These are phyloP conservation scores for Grammomys surdaster DNA, from an alignment of 2,113 vertebrate genomes.

Conservation along the genomic window DNA sequence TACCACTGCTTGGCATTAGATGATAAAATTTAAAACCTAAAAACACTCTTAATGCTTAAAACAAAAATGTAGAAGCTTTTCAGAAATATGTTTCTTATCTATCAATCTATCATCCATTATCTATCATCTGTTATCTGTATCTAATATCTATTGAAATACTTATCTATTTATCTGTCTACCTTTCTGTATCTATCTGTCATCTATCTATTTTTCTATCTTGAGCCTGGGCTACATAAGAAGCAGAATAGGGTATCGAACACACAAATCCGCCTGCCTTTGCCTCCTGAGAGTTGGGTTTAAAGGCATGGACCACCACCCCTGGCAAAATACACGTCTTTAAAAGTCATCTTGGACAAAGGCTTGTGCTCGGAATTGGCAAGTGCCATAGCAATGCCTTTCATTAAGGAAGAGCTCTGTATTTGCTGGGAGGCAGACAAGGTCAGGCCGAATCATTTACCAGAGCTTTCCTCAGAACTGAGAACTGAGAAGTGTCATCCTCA, in stretches of 20 bases:
- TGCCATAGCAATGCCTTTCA: neutral
- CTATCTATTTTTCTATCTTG: neutral
- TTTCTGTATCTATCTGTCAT: too few relatives aligned
- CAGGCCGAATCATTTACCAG: neutral
- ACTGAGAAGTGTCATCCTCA: neutral
- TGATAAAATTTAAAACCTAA: too few relatives aligned
- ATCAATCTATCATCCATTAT: too few relatives aligned
- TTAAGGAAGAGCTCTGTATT: neutral
- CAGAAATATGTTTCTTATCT: too few relatives aligned
- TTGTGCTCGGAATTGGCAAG: neutral
- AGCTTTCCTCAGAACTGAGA: conserved; percentile 18
- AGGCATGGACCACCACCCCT: neutral
- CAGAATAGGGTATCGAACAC: neutral
- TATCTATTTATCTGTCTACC: too few relatives aligned
- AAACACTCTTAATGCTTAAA: too few relatives aligned
- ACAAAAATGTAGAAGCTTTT: too few relatives aligned
- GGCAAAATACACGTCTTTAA: neutral
- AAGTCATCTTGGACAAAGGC: neutral
- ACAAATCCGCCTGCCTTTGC: neutral
- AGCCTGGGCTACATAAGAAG: too few relatives aligned
- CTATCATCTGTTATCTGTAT: too few relatives aligned
- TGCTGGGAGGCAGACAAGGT: neutral
- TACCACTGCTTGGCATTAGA: too few relatives aligned
- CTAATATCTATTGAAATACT: too few relatives aligned
- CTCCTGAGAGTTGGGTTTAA: neutral